Percentiles rank a stretch among this genome's conserved stretches.
These are phyloP conservation scores for Silurus lanzhouensis DNA, from an alignment of 2,797 vertebrate genomes.

Conservation along the genomic window DNA sequence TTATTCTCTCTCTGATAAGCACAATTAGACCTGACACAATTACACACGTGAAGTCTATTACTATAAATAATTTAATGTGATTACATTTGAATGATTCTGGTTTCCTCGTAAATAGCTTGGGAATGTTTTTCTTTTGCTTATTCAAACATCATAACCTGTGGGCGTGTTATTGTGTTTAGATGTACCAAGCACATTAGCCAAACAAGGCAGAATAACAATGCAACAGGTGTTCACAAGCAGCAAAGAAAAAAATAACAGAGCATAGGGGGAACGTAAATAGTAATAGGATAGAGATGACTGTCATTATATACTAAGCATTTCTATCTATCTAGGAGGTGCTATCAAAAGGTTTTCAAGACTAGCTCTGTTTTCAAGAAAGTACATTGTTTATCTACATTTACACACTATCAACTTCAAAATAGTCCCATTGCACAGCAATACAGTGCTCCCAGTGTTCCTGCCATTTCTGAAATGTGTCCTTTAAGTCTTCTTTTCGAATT, in stretches of 20 bases:
- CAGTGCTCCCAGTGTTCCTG: too few relatives aligned
- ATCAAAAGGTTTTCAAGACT: too few relatives aligned
- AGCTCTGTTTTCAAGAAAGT: too few relatives aligned
- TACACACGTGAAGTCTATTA: background rate
- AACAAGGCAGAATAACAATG: background rate
- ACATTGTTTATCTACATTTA: too few relatives aligned
- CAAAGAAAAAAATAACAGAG: background rate
- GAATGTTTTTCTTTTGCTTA: conserved; percentile 1
- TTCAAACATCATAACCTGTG: background rate
- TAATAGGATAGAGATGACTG: background rate
- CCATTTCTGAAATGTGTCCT: too few relatives aligned
- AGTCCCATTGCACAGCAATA: too few relatives aligned
- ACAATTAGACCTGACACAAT: background rate
- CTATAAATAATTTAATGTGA: background rate
- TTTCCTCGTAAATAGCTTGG: background rate
- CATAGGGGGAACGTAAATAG: background rate
- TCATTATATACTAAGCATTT: background rate
- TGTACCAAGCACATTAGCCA: background rate
- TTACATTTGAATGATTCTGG: background rate
- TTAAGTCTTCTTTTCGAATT: too few relatives aligned
- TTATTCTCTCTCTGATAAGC: background rate
- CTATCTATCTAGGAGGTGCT: too few relatives aligned
- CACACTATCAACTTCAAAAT: too few relatives aligned
- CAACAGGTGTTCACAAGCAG: background rate
- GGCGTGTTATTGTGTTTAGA: background rate